phyloP scores from a whole-genome alignment of 2,113 vertebrate genomes.

The Corvus hawaiiensis region DNA sequence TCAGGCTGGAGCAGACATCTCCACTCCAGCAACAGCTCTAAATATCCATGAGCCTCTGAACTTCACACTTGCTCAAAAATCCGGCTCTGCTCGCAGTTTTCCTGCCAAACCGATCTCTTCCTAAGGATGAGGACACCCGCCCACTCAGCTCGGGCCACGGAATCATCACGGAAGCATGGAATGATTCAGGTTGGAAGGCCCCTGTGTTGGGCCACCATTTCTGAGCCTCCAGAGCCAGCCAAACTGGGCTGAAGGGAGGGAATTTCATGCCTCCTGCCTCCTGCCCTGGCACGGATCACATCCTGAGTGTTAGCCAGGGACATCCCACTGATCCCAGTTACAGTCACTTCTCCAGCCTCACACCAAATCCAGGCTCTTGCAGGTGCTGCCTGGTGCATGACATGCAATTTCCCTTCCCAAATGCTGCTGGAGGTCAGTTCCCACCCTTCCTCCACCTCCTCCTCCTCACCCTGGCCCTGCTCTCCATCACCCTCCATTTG shows the following conservation, averaged over 20 bases:
- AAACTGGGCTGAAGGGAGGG: background rate
- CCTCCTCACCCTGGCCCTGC: background rate
- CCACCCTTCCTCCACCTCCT: background rate
- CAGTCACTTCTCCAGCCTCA: background rate
- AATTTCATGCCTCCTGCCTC: background rate
- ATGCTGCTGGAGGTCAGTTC: background rate
- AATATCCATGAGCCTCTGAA: background rate
- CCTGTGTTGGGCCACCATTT: background rate
- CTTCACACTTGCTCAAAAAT: background rate
- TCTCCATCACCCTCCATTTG: background rate
- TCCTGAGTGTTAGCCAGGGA: background rate
- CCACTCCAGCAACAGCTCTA: background rate
- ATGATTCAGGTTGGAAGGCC: background rate
- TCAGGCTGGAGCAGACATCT: background rate
- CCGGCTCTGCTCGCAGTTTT: background rate
- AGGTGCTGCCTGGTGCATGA: accelerated
- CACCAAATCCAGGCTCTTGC: background rate
- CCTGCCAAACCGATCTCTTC: background rate
- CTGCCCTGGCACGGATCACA: background rate
- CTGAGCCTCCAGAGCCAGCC: background rate
- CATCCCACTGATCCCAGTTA: accelerated
- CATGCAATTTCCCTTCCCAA: background rate
- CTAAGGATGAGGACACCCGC: background rate
- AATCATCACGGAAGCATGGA: too few relatives aligned
- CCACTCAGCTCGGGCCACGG: background rate